These are phyloP conservation scores for Heliconius charithonia DNA, from an alignment of 2,888 invertebrate genomes.

Conservation along the genomic window DNA sequence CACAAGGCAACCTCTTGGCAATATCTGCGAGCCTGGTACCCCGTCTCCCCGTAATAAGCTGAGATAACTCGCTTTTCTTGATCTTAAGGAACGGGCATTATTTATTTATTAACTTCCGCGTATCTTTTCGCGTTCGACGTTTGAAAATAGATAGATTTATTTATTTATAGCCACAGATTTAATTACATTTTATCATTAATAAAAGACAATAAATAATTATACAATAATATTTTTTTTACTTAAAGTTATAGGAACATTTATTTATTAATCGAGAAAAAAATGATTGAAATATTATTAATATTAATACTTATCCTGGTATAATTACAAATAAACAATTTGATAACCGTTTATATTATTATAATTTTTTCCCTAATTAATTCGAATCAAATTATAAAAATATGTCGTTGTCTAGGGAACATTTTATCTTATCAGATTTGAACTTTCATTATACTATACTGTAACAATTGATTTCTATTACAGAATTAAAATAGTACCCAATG, in stretches of 20 bases:
- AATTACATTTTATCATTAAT: background rate
- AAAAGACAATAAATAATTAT: background rate
- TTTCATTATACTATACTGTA: background rate
- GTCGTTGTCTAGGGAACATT: too few species aligned
- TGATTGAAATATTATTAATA: background rate
- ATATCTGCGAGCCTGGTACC: conserved; percentile 77
- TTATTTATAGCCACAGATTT: conserved; percentile 19
- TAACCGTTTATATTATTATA: background rate
- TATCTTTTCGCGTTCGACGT: conserved; percentile 51
- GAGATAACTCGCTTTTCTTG: conserved; percentile 81
- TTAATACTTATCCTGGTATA: background rate
- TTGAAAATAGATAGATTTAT: conserved; percentile 33
- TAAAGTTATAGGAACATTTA: background rate
- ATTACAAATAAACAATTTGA: background rate
- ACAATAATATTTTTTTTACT: background rate
- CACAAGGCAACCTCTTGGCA: conserved; percentile 72
- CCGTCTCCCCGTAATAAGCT: conserved; percentile 81
- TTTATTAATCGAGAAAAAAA: background rate
- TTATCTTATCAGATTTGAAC: background rate
- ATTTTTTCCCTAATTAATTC: too few species aligned
- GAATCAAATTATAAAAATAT: background rate
- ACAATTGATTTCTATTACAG: background rate
- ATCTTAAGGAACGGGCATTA: conserved; percentile 68
- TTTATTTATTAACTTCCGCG: conserved; percentile 70
- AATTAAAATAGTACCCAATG: background rate